These are phyloP conservation scores for Scaptodrosophila lebanonensis DNA, from an alignment of 1,140 invertebrate genomes.

Conservation along the genomic window DNA sequence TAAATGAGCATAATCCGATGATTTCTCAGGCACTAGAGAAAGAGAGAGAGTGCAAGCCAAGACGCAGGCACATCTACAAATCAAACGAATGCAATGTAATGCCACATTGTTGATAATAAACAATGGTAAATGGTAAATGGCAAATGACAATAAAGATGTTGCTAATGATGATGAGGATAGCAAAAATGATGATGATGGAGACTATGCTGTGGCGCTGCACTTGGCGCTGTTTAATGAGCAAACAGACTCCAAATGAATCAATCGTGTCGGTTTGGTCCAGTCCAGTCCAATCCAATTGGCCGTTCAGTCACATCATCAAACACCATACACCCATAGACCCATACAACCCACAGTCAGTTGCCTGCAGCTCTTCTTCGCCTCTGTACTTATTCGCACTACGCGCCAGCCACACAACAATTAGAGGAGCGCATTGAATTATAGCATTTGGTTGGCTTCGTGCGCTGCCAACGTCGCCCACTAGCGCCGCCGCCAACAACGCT, in stretches of 20 bases:
- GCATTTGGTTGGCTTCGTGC: constrained; percentile 64
- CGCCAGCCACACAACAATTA: constrained; percentile 35
- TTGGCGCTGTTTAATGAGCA: constrained; percentile 43
- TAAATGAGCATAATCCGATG: too few relatives aligned
- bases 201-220: constrained; percentile 7
- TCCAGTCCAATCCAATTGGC: too few relatives aligned
- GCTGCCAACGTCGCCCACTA: constrained; percentile 5
- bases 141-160: neutral
- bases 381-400: too few relatives aligned
- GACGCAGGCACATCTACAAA: too few relatives aligned
- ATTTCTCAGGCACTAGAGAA: too few relatives aligned
- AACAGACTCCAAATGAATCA: neutral
- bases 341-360: neutral
- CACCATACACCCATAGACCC: constrained; percentile 55
- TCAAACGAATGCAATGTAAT: too few relatives aligned
- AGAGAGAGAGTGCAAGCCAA: too few relatives aligned
- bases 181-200: constrained; percentile 17
- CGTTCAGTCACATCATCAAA: too few relatives aligned
- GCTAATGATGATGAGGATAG: constrained; percentile 21
- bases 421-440: constrained; percentile 59
- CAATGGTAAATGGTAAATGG: too few relatives aligned
- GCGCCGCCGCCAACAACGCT: constrained; percentile 18
- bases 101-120: too few relatives aligned
- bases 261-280: too few relatives aligned
- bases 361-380: neutral